Evolutionary conservation across 2,888 invertebrate genomes (phyloP).

Genomic region (Leptinotarsa peninsularis): DNA sequence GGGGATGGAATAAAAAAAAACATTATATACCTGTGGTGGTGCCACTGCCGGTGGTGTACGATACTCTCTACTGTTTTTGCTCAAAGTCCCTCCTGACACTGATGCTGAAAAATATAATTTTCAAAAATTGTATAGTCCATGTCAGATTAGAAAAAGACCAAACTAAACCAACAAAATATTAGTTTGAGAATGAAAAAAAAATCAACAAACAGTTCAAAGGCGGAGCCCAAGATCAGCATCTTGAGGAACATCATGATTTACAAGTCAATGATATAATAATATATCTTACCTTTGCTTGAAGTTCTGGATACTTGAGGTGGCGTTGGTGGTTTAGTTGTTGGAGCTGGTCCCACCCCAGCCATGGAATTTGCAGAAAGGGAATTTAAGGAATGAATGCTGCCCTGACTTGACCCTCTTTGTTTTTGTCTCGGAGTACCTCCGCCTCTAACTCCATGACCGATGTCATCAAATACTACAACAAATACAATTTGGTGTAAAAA

Average conservation of each 20-base stretch:
- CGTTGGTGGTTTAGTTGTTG: slow-evolving; percentile 95
- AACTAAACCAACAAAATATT: too few relatives aligned
- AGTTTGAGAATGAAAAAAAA: background rate
- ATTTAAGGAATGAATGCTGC: slow-evolving; percentile 69
- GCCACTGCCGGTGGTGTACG: slow-evolving; percentile 96
- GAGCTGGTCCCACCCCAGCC: slow-evolving; percentile 86
- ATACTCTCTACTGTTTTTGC: slow-evolving; percentile 84
- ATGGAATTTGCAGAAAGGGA: slow-evolving; percentile 67
- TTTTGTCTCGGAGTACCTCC: slow-evolving; percentile 79
- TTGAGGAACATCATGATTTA: background rate
- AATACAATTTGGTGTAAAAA: slow-evolving; percentile 2
- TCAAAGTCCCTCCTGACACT: slow-evolving; percentile 70
- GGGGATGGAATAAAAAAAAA: too few relatives aligned
- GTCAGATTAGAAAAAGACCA: too few relatives aligned
- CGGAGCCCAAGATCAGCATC: background rate
- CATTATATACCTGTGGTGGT: slow-evolving; percentile 77
- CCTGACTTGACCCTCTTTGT: slow-evolving; percentile 79
- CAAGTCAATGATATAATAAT: background rate
- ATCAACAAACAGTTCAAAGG: background rate
- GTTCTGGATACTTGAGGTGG: slow-evolving; percentile 85
- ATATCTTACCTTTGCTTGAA: slow-evolving; percentile 62
- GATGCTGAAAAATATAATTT: slow-evolving; percentile 50
- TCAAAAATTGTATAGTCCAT: background rate
- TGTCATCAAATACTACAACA: slow-evolving; percentile 83
- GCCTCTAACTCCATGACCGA: slow-evolving; percentile 90